Evolutionary conservation across 1,140 invertebrate species (phyloP), one percentile per base, ranked within the genome.

Genomic region (Apis laboriosa): DNA sequence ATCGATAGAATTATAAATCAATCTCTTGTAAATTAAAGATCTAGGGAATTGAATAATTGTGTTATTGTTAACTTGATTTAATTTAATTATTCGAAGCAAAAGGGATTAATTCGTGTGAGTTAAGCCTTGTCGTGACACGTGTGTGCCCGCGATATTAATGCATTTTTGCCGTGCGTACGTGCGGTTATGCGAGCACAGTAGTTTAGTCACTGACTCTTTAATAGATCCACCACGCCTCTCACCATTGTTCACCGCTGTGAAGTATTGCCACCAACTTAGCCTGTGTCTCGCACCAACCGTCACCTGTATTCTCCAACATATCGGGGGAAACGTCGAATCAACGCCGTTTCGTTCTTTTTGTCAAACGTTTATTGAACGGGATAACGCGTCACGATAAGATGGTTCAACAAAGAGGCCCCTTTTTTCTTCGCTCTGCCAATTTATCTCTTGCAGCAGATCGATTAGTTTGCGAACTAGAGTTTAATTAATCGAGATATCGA

Each of bases 241-340:
- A 73, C 80, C 68, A 85, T 61, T 55, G 43, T 68, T 73, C 81
- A 85, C 72, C 68, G 77, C 55, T 80, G 73, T 51, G 15, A 74
- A 68, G 63, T 87, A 70, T 51, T 55, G 78, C 51, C 80, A 58
- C 79, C 70, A 60, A 79, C 64, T 76, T 87, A 84, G 75, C 79
- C 61, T 71, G 28, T 80, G 51, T 19, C 71, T 56, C 75, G 82
- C 43, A 43, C 9, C 71, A 85, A 63, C 72, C 78, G 58, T 77
- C 79, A 87, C 79, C 83, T 66, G 83, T 79, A 88, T 85, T 64
- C 28, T 85, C 56, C 82, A 63, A 53, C 78, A 21, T 84, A 67
- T 75, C 55, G 67, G 72, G 21, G 19, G 15, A 49, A 34, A 55
- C 28, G 53, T 12, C 73, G 1, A 70, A 60, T 71, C 68, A 71